Percentiles rank a stretch among this genome's conserved stretches.
These are phyloP conservation scores for Macropis europaea DNA, from an alignment of 2,888 invertebrate genomes.

Conservation along the genomic window DNA sequence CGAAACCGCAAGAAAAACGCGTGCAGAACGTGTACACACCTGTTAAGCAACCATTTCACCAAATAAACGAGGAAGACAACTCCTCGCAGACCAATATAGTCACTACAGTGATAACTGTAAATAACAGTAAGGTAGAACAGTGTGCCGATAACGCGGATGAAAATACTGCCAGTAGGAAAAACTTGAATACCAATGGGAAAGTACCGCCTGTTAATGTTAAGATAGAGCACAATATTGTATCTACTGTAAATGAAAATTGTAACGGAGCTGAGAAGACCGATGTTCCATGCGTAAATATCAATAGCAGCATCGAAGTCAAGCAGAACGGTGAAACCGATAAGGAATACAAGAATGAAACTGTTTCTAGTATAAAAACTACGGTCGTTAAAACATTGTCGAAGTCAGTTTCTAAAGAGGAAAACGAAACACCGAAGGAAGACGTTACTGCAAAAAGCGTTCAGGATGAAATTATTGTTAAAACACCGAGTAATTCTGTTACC, in stretches of 20 bases:
- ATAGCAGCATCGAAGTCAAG: constrained; percentile 70
- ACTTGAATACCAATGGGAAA: constrained; percentile 44
- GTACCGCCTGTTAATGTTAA: constrained; percentile 67
- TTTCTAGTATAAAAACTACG: constrained; percentile 57
- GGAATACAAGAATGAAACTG: constrained; percentile 61
- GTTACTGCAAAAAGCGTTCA: constrained; percentile 35
- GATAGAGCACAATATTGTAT: constrained; percentile 68
- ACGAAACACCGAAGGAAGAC: constrained; percentile 49
- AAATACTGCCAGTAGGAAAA: constrained; percentile 54
- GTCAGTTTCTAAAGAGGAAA: constrained; percentile 52
- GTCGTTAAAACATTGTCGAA: constrained; percentile 59
- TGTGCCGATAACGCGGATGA: constrained; percentile 58
- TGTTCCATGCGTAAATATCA: constrained; percentile 67
- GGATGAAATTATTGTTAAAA: constrained; percentile 52
- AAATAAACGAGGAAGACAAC: constrained; percentile 62
- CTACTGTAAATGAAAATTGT: constrained; percentile 66
- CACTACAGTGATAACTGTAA: constrained; percentile 68
- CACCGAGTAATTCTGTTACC: constrained; percentile 21
- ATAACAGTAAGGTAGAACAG: constrained; percentile 68
- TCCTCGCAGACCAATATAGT: constrained; percentile 68
- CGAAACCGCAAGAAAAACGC: constrained; percentile 65
- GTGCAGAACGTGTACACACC: constrained; percentile 61
- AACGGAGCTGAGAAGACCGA: constrained; percentile 67
- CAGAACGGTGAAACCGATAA: constrained; percentile 68
- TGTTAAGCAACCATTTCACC: constrained; percentile 61